Evolutionary conservation across 1,140 invertebrate genomes (phyloP).

Genomic region (Phocides pigmalion): DNA sequence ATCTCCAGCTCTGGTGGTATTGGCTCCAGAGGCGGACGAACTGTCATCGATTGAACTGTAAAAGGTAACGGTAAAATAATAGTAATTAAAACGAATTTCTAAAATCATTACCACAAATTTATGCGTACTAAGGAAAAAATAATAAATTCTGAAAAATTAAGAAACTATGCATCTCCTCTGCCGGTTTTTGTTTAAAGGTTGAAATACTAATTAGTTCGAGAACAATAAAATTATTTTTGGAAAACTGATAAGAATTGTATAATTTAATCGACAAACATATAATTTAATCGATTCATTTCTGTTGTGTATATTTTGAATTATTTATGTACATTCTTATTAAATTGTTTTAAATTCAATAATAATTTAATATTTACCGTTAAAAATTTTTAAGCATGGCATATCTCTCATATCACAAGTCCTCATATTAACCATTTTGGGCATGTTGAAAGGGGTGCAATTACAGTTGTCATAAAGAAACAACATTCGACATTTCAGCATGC

Average conservation of each 20-base stretch:
- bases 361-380: conserved; percentile 55
- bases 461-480: conserved; percentile 80
- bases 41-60: conserved; percentile 68
- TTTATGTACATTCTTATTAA: too few relatives aligned
- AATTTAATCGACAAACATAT: too few relatives aligned
- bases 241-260: too few relatives aligned
- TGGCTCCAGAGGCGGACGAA: conserved; percentile 56
- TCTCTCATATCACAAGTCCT: conserved; percentile 77
- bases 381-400: conserved; percentile 63
- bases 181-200: too few relatives aligned
- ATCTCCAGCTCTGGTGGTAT: conserved; percentile 62
- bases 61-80: conserved; percentile 25
- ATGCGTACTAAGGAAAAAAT: too few relatives aligned
- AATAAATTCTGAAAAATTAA: too few relatives aligned
- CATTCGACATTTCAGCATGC: conserved; percentile 83
- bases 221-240: too few relatives aligned
- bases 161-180: too few relatives aligned
- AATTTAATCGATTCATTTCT: too few relatives aligned
- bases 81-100: not conserved
- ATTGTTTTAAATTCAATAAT: not conserved
- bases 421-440: conserved; percentile 72
- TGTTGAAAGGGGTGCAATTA: conserved; percentile 83
- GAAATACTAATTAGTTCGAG: too few relatives aligned
- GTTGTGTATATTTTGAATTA: too few relatives aligned
- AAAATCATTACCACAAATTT: too few relatives aligned